Conservation (phyloP, 1,140 invertebrate genomes). For the Pseudobourletiella spinata region DNA sequence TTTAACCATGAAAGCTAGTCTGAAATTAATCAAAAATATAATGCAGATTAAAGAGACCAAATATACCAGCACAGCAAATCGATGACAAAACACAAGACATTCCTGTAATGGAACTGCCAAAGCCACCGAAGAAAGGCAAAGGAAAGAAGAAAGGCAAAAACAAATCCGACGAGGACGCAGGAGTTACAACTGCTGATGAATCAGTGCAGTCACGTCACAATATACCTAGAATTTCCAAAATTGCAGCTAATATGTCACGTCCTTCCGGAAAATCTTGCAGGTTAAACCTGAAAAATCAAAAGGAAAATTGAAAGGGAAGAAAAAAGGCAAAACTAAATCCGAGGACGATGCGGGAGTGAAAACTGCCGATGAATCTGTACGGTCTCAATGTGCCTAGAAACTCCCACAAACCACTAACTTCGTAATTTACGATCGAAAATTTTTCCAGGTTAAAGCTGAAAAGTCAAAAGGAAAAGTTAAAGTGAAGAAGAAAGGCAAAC, state of each 20-base stretch:
- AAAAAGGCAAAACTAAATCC: neutral
- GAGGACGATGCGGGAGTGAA: neutral
- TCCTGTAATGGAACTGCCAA: too few species aligned
- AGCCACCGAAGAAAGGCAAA: neutral
- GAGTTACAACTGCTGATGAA: neutral
- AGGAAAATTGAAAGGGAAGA: neutral
- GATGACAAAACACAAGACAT: too few species aligned
- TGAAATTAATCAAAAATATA: neutral
- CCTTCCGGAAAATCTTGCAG: too few species aligned
- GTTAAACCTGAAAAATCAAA: too few species aligned
- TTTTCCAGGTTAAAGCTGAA: neutral
- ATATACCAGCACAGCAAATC: too few species aligned
- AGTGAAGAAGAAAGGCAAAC: neutral
- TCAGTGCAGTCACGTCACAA: too few species aligned
- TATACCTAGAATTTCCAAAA: too few species aligned
- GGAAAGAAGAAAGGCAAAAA: neutral
- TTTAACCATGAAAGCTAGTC: neutral
- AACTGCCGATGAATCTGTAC: neutral
- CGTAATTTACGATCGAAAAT: neutral
- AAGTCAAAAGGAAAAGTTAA: neutral
- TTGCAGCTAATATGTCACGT: too few species aligned
- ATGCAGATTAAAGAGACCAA: too few species aligned
- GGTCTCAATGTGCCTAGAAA: neutral
- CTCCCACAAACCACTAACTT: neutral
- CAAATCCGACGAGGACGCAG: neutral